Evolutionary conservation across 2,888 invertebrate genomes (phyloP), one percentile per base, ranked within the genome.

Genomic region (Xanthia togata): DNA sequence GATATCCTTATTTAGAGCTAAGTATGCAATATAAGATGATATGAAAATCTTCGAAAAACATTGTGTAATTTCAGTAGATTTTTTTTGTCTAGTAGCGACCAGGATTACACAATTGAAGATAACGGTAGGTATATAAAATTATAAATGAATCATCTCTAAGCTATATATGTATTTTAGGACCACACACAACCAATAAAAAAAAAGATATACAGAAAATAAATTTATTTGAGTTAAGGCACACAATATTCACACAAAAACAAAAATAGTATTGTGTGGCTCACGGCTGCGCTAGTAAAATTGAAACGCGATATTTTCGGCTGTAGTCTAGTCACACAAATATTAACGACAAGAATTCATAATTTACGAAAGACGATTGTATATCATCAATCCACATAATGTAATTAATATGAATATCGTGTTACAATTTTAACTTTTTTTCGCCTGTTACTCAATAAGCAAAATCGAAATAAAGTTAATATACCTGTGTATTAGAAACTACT

Each of bases 401-500:
- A 8, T 20, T 12, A 31, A 65, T 23, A 12, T 20, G 12, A 47
- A 65, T 23, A 67, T 23, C 20, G 12, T 20, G 26, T 14, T 12
- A 26, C 4, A 23, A 20, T 11, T 57, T 26, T 26, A 26, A 20
- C 8, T 4, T 20, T 38, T n/a, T 65, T 47, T 31, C 31, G 31
- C 2, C 14, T 26, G 4, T 11, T 14, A 47, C 23, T 14, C 11
- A 31, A 11, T 70, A 23, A 17, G 2, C n/a, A 4, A 20, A 38
- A 60, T 41, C n/a, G 4, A 31, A 26, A 55, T 23, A 63, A 63
- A 31, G 3, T 17, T 17, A 20, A 35, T 55, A 55, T 11, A 44
- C 35, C 41, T 26, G n/a, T 62, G 20, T 31, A 23, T 12, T n/a
- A 74, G 4, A 73, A n/a, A 23, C 41, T n/a, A 78, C 35, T 71